Conservation (phyloP, 2,888 invertebrate genomes). For the Tenthredo mesomela region DNA sequence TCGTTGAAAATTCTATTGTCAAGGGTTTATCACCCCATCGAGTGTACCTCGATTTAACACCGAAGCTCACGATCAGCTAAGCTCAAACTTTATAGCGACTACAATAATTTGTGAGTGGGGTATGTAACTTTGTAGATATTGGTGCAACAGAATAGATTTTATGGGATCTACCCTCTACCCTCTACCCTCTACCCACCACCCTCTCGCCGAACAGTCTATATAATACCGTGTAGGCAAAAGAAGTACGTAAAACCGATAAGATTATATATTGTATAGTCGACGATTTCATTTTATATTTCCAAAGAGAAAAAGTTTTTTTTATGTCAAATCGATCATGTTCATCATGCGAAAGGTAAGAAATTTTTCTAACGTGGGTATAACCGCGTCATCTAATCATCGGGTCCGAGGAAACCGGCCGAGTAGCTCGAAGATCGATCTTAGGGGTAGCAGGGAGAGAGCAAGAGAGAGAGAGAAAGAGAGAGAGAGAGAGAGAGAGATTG, state of each 20-base stretch:
- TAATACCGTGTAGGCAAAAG: too few species aligned
- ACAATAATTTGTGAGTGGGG: constrained; percentile 3
- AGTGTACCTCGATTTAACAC: constrained; percentile 11
- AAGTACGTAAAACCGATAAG: too few species aligned
- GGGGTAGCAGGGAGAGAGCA: neutral
- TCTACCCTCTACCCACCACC: too few species aligned
- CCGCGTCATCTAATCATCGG: too few species aligned
- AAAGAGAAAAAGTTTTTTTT: too few species aligned
- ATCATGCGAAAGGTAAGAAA: too few species aligned
- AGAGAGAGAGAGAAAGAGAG: neutral
- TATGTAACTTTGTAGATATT: neutral
- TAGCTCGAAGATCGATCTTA: neutral
- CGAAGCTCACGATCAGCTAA: neutral
- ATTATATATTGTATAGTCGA: too few species aligned
- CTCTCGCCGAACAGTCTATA: too few species aligned
- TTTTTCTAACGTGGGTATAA: too few species aligned
- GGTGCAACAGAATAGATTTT: neutral
- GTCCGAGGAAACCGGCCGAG: too few species aligned
- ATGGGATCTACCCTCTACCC: neutral
- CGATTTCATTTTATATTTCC: too few species aligned
- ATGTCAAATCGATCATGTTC: too few species aligned
- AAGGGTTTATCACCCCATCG: constrained; percentile 28
- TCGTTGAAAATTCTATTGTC: constrained; percentile 47
- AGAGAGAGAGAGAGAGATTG: neutral
- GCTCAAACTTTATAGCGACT: constrained; percentile 57